Percentiles rank a stretch among this genome's conserved stretches.
These are phyloP conservation scores for Andrena flavipes DNA, from an alignment of 2,888 invertebrate species.

Conservation along the genomic window DNA sequence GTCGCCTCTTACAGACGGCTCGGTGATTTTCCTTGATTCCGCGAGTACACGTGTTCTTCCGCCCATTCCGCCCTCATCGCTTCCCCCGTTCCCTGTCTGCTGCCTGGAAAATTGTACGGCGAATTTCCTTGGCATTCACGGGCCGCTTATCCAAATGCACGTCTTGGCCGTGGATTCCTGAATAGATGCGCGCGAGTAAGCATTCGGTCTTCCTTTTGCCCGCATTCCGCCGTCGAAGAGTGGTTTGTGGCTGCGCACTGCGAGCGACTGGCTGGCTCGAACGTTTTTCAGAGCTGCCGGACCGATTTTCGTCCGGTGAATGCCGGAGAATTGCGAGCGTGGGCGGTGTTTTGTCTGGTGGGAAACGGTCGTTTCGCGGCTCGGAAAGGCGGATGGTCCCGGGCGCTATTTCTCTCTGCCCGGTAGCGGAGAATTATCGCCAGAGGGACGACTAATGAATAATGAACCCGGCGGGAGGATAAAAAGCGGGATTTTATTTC, in stretches of 20 bases:
- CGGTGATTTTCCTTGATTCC: slow-evolving; percentile 16
- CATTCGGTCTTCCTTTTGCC: neutral
- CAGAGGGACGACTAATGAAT: neutral
- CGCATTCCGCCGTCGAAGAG: neutral
- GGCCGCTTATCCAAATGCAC: slow-evolving; percentile 27
- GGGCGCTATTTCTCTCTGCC: neutral
- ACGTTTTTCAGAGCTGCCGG: neutral
- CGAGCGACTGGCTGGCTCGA: slow-evolving; percentile 7
- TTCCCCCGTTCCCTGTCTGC: too few species aligned
- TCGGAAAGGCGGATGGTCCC: neutral
- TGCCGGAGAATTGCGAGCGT: neutral
- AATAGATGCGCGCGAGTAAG: slow-evolving; percentile 1
- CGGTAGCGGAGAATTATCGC: slow-evolving; percentile 4
- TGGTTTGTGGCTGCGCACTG: slow-evolving; percentile 8
- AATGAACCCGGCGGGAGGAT: neutral
- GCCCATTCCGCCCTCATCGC: neutral
- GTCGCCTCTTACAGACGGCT: neutral
- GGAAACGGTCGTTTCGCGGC: neutral
- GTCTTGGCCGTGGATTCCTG: neutral
- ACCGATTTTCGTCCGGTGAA: neutral
- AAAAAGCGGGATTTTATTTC: slow-evolving; percentile 3
- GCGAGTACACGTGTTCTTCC: neutral
- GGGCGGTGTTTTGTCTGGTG: neutral
- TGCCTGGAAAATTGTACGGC: neutral
- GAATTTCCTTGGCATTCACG: slow-evolving; percentile 18